Percentiles rank a stretch among this genome's conserved stretches.
phyloP scores from a whole-genome alignment of 2,113 vertebrate genomes.

The Bolborhynchus lineola region DNA sequence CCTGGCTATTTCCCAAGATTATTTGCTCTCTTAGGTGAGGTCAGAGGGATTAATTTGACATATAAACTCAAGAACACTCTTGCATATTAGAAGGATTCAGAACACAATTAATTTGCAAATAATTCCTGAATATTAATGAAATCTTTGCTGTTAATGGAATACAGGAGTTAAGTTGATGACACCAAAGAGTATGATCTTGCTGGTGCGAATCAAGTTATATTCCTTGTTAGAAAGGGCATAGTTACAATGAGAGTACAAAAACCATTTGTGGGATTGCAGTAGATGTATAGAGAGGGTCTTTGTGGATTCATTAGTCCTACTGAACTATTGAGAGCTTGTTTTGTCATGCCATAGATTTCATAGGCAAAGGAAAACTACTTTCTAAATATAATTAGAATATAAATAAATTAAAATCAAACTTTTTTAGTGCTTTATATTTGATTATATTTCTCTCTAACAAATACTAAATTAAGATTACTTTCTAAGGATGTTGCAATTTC shows the following conservation, averaged over 20 bases:
- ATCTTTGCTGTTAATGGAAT: conserved; percentile 10
- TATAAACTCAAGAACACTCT: neutral
- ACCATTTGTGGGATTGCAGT: neutral
- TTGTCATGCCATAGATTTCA: neutral
- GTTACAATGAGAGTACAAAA: neutral
- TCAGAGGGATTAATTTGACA: conserved; percentile 13
- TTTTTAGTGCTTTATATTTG: neutral
- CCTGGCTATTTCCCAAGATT: conserved; percentile 9
- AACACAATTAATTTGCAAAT: conserved; percentile 50
- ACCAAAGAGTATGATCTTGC: neutral
- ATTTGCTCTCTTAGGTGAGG: neutral
- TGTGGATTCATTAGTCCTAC: neutral
- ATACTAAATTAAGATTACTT: neutral
- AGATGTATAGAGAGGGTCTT: neutral
- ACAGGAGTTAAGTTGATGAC: neutral
- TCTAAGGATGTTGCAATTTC: neutral
- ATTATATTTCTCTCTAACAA: neutral
- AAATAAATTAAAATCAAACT: neutral
- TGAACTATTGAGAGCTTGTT: neutral
- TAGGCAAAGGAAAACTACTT: neutral
- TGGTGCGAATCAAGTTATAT: conserved; percentile 7
- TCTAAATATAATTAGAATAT: neutral
- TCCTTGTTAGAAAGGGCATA: neutral
- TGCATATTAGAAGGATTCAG: neutral
- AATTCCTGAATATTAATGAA: conserved; percentile 31